Percentiles rank a stretch among this genome's conserved stretches.
Conservation (phyloP, 2,888 invertebrate species). For the Catocala sponsa region DNA sequence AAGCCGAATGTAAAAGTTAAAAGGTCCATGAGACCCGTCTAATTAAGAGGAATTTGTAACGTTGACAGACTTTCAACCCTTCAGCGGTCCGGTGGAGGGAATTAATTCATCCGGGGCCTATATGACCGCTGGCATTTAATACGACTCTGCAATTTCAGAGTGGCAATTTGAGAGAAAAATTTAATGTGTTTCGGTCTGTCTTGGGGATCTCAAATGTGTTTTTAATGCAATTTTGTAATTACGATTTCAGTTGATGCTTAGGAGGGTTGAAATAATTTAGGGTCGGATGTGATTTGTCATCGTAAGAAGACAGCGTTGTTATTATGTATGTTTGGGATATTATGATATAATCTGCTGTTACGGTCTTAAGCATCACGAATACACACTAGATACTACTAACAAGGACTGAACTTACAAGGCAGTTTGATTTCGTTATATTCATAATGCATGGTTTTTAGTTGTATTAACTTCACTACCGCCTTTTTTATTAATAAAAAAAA, state of each 20-base stretch:
- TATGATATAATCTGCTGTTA: background rate
- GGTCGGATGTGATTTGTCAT: slow-evolving; percentile 4
- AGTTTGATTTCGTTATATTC: too few species aligned
- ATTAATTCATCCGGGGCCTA: slow-evolving; percentile 54
- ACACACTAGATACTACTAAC: too few species aligned
- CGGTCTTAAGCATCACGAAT: too few species aligned
- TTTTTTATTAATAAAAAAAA: too few species aligned
- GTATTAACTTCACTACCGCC: too few species aligned
- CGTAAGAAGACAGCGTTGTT: background rate
- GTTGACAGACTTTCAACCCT: slow-evolving; percentile 53
- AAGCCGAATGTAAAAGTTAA: slow-evolving; percentile 49
- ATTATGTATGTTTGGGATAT: background rate
- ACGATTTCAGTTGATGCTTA: slow-evolving; percentile 15
- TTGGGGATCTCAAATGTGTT: slow-evolving; percentile 30
- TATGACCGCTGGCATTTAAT: slow-evolving; percentile 39
- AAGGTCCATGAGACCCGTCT: slow-evolving; percentile 48
- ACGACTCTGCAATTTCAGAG: slow-evolving; percentile 24
- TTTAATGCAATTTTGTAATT: slow-evolving; percentile 44
- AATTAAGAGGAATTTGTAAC: slow-evolving; percentile 61
- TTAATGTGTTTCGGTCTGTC: slow-evolving; percentile 27
- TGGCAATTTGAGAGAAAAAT: slow-evolving; percentile 28
- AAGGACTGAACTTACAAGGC: too few species aligned
- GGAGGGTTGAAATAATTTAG: slow-evolving; percentile 13
- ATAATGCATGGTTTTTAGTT: too few species aligned
- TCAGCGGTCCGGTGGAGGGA: slow-evolving; percentile 41